Percentiles rank a stretch among this genome's conserved stretches.
Conservation (phyloP, 2,113 vertebrate species). For the Micromys minutus region DNA sequence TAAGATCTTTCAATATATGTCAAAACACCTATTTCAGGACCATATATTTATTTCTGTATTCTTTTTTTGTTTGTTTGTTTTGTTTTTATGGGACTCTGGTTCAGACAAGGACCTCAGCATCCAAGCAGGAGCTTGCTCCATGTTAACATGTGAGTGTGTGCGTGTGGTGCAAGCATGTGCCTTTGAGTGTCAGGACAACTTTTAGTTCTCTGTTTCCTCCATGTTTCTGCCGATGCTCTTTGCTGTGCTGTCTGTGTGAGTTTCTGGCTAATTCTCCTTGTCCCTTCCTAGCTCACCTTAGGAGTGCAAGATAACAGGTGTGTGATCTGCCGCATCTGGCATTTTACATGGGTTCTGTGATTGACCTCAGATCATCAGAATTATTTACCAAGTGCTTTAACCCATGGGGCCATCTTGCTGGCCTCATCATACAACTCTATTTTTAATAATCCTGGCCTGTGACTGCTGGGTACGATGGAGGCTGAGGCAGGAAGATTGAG, state of each 20-base stretch:
- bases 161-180: neutral
- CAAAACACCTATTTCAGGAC: conserved; percentile 33
- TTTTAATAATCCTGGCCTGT: neutral
- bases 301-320: neutral
- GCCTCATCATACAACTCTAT: neutral
- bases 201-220: neutral
- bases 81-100: neutral
- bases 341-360: neutral
- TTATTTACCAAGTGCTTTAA: neutral
- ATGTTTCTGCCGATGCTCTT: neutral
- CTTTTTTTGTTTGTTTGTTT: no score
- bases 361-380: neutral
- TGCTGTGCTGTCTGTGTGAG: neutral
- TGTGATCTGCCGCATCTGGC: neutral
- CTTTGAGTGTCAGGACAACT: neutral
- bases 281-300: neutral
- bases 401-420: neutral
- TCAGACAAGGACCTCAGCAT: neutral
- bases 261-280: neutral
- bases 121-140: neutral
- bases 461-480: neutral
- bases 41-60: neutral
- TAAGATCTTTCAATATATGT: conserved; percentile 35
- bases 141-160: neutral
- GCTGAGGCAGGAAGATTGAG: neutral